Evolutionary conservation across 2,797 vertebrate species (phyloP), one percentile per base, ranked within the genome.

Genomic region (Peromyscus attwateri): DNA sequence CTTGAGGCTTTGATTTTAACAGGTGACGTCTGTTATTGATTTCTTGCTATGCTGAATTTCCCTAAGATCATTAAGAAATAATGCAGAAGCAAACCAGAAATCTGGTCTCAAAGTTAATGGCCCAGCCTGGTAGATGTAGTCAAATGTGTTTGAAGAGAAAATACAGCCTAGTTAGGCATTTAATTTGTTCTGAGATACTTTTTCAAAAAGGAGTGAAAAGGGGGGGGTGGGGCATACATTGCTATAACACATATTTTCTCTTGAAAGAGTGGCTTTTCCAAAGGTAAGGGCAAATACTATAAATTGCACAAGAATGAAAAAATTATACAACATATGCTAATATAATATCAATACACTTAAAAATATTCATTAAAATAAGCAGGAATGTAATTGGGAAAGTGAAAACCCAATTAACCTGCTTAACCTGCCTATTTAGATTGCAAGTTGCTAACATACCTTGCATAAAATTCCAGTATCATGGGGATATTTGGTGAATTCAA

Each of bases 401-500:
- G 95, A 97, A 98, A 96, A 95, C 83, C 79, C 94, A 97, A 98
- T 98, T 97, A 98, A 98, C 97, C 96, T 70, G 46, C 68, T 91
- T 98, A 96, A 97, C 97, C 97, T 97, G 79, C 83, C 80, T 97
- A 97, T 97, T 97, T 98, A 96, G 31, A 83, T 89, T 97, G 14
- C 76, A 97, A 95, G 62, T 95, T 97, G 80, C 60, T 92, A 89
- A 73, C 70, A 92, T 68, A 97, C 68, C 92, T 96, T 95, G 87
- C 96, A 97, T 95, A 92, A 6, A 92, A 94, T 97, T 92, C 49
- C n/a, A 87, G 66, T 91, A 95, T 96, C 77, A 95, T 82, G 84
- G 92, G 93, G 82, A 37, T 87, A 62, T 84, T 46, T 43, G 57
- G 64, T 79, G 90, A 95, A 97, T 95, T 91, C 71, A 94, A 97